Conservation (phyloP, 2,888 invertebrate species). For the Cerastis leucographa region DNA sequence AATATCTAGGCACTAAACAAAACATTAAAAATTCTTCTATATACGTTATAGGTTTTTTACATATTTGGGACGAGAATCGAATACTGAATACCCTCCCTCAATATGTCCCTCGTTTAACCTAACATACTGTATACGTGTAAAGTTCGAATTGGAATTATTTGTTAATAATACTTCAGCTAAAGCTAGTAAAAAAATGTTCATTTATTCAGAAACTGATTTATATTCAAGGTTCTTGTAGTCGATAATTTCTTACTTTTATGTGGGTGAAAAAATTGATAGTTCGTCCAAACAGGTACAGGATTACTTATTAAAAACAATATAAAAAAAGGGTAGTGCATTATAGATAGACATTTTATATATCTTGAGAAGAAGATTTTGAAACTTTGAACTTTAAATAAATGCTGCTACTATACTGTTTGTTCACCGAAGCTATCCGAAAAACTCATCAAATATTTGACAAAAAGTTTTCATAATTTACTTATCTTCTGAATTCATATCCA, state of each 20-base stretch:
- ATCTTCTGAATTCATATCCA: conserved; percentile 8
- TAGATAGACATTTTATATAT: not conserved
- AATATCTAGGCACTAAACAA: no score
- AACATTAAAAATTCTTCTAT: no score
- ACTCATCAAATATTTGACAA: not conserved
- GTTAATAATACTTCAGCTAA: no score
- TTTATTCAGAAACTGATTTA: not conserved
- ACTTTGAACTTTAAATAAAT: not conserved
- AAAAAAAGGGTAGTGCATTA: not conserved
- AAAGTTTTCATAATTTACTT: not conserved
- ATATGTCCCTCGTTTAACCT: no score
- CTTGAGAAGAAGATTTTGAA: not conserved
- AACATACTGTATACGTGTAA: no score
- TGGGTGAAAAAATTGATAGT: not conserved
- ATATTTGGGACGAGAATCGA: no score
- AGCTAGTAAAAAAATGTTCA: not conserved
- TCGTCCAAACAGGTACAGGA: no score
- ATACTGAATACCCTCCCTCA: no score
- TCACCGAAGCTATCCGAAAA: conserved; percentile 52
- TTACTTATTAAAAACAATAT: no score
- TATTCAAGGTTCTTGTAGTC: not conserved
- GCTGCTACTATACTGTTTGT: conserved; percentile 41
- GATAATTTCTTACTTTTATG: not conserved
- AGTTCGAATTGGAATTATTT: no score
- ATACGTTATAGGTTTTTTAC: no score